Conservation (phyloP, 2,888 invertebrate genomes). For the Lysandra bellargus region DNA sequence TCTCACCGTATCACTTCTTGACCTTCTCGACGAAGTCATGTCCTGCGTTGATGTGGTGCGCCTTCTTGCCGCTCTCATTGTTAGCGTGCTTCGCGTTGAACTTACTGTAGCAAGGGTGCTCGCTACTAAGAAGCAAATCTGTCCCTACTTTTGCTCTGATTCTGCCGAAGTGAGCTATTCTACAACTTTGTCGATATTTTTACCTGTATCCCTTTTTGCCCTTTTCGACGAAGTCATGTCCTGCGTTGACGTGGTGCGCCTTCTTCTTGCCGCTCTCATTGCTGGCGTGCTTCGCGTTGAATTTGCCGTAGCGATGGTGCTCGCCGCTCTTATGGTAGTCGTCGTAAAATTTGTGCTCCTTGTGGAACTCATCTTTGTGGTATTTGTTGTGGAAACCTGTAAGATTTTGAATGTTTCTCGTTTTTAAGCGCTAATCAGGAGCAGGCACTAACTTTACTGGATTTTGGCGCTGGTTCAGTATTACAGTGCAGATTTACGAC, state of each 20-base stretch:
- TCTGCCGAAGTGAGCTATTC: neutral
- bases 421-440: neutral
- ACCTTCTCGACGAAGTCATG: slow-evolving; percentile 82
- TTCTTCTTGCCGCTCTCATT: slow-evolving; percentile 84
- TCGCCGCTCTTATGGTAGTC: slow-evolving; percentile 86
- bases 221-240: slow-evolving; percentile 80
- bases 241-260: slow-evolving; percentile 82
- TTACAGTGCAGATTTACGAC: no score
- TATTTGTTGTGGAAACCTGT: slow-evolving; percentile 87
- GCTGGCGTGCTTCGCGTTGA: slow-evolving; percentile 83
- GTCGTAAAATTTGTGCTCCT: slow-evolving; percentile 89
- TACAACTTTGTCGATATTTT: neutral
- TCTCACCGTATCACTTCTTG: slow-evolving; percentile 79
- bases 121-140: no score
- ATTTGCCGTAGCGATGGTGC: slow-evolving; percentile 84
- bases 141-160: slow-evolving; percentile 42
- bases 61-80: slow-evolving; percentile 84
- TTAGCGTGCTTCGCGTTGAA: slow-evolving; percentile 51
- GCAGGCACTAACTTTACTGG: no score
- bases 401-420: slow-evolving; percentile 28
- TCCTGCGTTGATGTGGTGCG: slow-evolving; percentile 81
- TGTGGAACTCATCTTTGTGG: slow-evolving; percentile 89
- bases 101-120: no score
- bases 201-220: slow-evolving; percentile 83
- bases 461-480: neutral